Base-by-base conservation (phyloP, 2,113 vertebrate genomes). In the Apus apus region DNA sequence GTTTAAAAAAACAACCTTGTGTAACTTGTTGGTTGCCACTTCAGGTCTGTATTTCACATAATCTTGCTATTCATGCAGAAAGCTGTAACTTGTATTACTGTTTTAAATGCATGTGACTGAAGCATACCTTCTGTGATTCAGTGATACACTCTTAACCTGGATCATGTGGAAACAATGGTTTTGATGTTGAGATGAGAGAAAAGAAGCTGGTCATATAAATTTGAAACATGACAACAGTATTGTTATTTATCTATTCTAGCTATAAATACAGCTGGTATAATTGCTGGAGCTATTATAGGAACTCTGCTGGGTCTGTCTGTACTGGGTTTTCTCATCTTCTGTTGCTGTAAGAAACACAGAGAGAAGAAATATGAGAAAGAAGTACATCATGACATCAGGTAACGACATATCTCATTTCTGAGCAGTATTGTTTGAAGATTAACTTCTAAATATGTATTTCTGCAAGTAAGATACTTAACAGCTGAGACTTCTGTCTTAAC, bases 311-410 rank as follows among this genome's bases (percentile, higher is more conserved):
- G 98, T 61, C 98, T 99, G 20, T 71, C 97, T 90, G 90, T 99
- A 68, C 93, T 99, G 34, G 97, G 96, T 83, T 94, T 99, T 94
- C 96, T 99, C 77, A 57, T 99, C 95, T 98, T 99, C 97, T 99
- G 98, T 97, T 99, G 97, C 82, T 99, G 95, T 96, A 99, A 98
- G 58, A 98, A 98, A 77, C 99, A 98, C 26, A 97, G 98, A 96
- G 98, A 98, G 96, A 99, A 99, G 98, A 99, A 99, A 96, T 99
- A 99, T 0, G 99, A 99, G 98, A 99, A 99, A 92, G 99, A 99
- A 98, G 99, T 99, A 62, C 98, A 99, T 91, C 99, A 99, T 53
- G 99, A 99, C 90, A 99, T 99, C 96, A 99, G 99, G 99, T 99
- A 98, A 96, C 5, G 7, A 79, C 15, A 5, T 17, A 34, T 32